These are phyloP conservation scores for Calidris pygmaea DNA, from an alignment of 2,113 vertebrate genomes.

Conservation along the genomic window DNA sequence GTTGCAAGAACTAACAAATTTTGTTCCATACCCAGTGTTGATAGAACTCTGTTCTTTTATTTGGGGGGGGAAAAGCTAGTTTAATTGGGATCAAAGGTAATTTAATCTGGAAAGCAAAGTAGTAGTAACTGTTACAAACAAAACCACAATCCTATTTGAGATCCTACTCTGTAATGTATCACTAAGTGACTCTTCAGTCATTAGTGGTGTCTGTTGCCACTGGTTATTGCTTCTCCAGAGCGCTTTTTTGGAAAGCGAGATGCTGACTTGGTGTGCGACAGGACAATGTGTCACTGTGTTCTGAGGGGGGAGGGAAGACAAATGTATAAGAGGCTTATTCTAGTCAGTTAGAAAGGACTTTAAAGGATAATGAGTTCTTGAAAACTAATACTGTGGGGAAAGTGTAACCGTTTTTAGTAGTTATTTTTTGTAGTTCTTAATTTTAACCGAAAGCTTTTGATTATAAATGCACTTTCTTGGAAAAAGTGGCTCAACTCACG, in stretches of 20 bases:
- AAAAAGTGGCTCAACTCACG: background rate
- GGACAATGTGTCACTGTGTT: background rate
- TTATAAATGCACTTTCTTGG: background rate
- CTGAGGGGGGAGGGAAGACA: background rate
- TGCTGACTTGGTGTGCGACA: background rate
- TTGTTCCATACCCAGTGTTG: fast-evolving
- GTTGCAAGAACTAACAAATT: background rate
- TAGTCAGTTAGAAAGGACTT: background rate
- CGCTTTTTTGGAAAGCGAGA: background rate
- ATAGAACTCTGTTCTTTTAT: background rate
- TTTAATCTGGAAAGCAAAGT: background rate
- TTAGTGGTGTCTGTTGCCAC: background rate
- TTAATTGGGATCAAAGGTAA: background rate
- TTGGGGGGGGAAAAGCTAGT: background rate
- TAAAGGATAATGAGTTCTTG: background rate
- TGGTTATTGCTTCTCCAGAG: background rate
- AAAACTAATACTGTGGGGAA: background rate
- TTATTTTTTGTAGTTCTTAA: background rate
- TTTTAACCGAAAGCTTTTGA: background rate
- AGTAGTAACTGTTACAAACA: background rate
- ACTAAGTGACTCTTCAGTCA: background rate
- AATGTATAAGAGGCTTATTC: background rate
- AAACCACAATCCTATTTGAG: background rate
- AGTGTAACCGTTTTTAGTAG: background rate
- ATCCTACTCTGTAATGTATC: background rate